phyloP scores from a whole-genome alignment of 2,113 vertebrate genomes.

The Nycticryphes semicollaris region DNA sequence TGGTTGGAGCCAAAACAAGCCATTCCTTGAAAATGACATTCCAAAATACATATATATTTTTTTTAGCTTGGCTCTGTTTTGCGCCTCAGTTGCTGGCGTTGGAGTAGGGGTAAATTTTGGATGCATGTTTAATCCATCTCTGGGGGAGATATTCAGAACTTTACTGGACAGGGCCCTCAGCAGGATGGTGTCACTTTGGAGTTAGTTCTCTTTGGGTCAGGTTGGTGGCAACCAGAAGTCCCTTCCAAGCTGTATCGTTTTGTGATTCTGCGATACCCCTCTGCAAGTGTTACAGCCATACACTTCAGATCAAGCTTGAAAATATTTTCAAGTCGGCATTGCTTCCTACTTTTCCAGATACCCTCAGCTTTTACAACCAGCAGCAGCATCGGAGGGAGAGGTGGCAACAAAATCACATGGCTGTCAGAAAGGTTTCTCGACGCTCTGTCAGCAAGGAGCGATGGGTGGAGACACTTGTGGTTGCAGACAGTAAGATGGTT shows the following conservation, averaged over 20 bases:
- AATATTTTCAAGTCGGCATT: background rate
- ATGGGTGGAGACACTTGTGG: constrained; percentile 97
- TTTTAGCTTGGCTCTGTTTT: background rate
- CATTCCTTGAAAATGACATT: background rate
- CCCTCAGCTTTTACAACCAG: constrained; percentile 60
- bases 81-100: background rate
- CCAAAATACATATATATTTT: rapidly evolving
- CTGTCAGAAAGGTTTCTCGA: constrained; percentile 69
- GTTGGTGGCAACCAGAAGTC: background rate
- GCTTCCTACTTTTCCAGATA: constrained; percentile 75
- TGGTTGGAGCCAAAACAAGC: background rate
- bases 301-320: background rate
- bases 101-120: background rate
- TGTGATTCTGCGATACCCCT: background rate
- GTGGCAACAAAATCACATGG: constrained; percentile 77
- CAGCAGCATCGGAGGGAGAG: constrained; percentile 70
- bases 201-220: background rate
- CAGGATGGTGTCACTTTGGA: background rate
- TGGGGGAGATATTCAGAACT: background rate
- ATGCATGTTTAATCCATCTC: background rate
- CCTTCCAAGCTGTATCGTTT: background rate
- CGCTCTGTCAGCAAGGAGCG: constrained; percentile 93
- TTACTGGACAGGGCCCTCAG: background rate
- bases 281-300: background rate
- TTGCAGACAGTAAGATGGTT: constrained; percentile 95